Conservation (phyloP, 2,888 invertebrate genomes). For the Tipula unca region DNA sequence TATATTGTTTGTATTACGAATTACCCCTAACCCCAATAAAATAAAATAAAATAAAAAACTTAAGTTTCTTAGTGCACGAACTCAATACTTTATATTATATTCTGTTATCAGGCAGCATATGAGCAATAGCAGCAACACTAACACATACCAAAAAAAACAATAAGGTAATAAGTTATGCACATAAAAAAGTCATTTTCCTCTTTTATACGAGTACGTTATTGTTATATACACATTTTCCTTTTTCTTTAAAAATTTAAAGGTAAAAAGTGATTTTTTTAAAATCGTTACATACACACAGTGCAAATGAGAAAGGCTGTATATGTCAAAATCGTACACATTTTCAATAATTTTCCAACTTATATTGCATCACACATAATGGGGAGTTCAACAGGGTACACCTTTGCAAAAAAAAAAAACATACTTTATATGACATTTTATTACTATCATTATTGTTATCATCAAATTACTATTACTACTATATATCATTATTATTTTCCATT, state of each 20-base stretch:
- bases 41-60: not conserved
- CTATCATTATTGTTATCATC: not conserved
- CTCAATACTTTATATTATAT: not conserved
- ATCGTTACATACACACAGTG: not conserved
- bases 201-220: not conserved
- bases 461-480: not conserved
- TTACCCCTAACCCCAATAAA: not conserved
- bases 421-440: not conserved
- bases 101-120: not conserved
- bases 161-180: slow-evolving; percentile 14
- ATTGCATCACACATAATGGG: not conserved
- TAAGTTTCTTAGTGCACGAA: not conserved
- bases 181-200: not conserved
- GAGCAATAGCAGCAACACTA: not conserved
- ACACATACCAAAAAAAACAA: not conserved
- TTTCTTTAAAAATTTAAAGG: not conserved
- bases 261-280: not conserved
- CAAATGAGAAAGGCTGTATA: not conserved
- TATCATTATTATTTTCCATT: slow-evolving; percentile 4
- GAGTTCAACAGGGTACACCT: slow-evolving; percentile 8
- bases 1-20: not conserved
- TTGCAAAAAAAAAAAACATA: not conserved
- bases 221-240: not conserved
- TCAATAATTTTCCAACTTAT: not conserved
- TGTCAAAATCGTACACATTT: not conserved